These are phyloP conservation scores for Urosaurus nigricauda DNA, from an alignment of 2,797 vertebrate species.

Conservation along the genomic window DNA sequence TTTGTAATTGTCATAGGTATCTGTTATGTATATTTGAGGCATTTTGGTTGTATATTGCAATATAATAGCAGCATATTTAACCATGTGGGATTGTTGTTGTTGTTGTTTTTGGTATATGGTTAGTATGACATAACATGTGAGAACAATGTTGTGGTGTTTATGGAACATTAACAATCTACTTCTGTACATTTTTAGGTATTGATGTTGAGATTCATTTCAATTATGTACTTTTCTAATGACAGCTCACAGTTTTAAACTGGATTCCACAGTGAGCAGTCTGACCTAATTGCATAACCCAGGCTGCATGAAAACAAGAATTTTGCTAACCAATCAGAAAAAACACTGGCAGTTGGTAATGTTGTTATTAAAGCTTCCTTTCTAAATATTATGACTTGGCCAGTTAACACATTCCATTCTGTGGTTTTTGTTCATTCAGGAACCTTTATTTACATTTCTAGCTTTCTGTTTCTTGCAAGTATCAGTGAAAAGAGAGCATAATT, in stretches of 20 bases:
- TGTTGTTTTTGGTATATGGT: neutral
- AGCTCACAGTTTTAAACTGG: neutral
- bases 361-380: constrained; percentile 22
- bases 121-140: neutral
- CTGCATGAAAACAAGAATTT: constrained; percentile 14
- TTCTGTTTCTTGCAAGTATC: constrained; percentile 43
- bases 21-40: neutral
- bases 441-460: constrained; percentile 40
- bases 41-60: neutral
- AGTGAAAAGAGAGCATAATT: constrained; percentile 13
- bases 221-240: constrained; percentile 2
- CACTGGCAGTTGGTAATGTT: constrained; percentile 9
- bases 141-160: neutral
- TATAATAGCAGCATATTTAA: neutral
- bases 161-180: neutral
- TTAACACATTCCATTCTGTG: constrained; percentile 31
- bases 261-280: neutral
- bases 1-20: neutral
- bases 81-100: too few species aligned
- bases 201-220: neutral
- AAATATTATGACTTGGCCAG: constrained; percentile 12
- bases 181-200: neutral
- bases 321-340: constrained; percentile 25
- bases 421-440: constrained; percentile 25
- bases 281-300: constrained; percentile 24